These are phyloP conservation scores for Aplochiton taeniatus DNA, from an alignment of 2,797 vertebrate species.

Conservation along the genomic window DNA sequence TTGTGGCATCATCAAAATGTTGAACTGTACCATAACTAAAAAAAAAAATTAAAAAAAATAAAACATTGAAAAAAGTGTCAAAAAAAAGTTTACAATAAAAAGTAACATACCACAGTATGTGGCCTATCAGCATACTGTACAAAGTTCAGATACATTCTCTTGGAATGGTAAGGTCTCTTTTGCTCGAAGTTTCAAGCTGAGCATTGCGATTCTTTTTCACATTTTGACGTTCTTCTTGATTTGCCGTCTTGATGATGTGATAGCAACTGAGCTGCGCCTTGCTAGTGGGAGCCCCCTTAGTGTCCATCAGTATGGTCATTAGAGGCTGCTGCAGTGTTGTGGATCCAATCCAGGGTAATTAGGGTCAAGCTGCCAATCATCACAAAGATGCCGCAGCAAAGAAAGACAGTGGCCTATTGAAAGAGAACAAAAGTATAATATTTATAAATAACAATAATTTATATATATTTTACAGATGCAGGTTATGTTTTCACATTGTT, in stretches of 20 bases:
- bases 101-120: conserved; percentile 79
- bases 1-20: conserved; percentile 65
- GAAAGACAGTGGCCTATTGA: conserved; percentile 85
- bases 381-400: conserved; percentile 84
- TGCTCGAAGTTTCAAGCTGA: conserved; percentile 73
- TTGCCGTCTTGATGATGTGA: conserved; percentile 21
- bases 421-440: conserved; percentile 19
- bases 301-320: conserved; percentile 66
- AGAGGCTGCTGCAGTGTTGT: conserved; percentile 46
- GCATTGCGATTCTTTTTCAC: conserved; percentile 35
- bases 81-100: conserved; percentile 42
- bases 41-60: conserved; percentile 78
- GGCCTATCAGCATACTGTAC: conserved; percentile 86
- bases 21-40: conserved; percentile 66
- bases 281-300: conserved; percentile 58
- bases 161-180: conserved; percentile 91
- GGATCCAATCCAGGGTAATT: conserved; percentile 89
- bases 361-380: conserved; percentile 89
- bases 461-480: no score
- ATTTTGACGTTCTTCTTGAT: conserved; percentile 29
- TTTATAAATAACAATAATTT: no score
- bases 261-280: conserved; percentile 11
- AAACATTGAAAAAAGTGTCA: conserved; percentile 81
- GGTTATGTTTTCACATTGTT: no score
- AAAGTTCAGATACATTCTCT: conserved; percentile 91